phyloP scores from a whole-genome alignment of 2,888 invertebrate species.

The Zelleria hepariella region DNA sequence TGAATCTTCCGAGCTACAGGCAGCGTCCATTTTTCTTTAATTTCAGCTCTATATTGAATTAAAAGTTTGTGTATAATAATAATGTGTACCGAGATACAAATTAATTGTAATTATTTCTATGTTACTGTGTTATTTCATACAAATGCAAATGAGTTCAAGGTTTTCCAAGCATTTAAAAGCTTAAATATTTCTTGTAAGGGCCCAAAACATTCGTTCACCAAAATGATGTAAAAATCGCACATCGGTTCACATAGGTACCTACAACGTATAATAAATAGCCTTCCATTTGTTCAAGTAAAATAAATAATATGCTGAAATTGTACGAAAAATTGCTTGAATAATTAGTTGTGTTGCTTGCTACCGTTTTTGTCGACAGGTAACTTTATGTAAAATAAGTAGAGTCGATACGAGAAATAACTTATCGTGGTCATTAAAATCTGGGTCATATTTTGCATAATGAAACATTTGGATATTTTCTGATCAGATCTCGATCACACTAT shows the following conservation, averaged over 20 bases:
- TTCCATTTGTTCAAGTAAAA: slow-evolving; percentile 51
- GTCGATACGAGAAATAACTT: not conserved
- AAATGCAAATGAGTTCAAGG: too few relatives aligned
- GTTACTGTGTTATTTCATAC: too few relatives aligned
- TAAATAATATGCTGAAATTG: slow-evolving; percentile 56
- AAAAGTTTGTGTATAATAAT: slow-evolving; percentile 66
- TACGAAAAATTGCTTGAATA: slow-evolving; percentile 33
- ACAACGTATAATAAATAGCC: slow-evolving; percentile 25
- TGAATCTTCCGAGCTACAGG: slow-evolving; percentile 44
- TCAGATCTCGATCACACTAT: too few relatives aligned
- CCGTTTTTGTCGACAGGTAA: not conserved
- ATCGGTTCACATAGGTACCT: not conserved
- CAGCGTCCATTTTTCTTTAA: slow-evolving; percentile 49
- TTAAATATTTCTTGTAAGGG: too few relatives aligned
- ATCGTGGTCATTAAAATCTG: not conserved
- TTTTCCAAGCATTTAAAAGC: too few relatives aligned
- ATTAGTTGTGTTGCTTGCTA: slow-evolving; percentile 6
- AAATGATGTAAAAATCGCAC: not conserved
- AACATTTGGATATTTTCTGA: not conserved
- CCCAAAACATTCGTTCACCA: not conserved
- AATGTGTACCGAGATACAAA: slow-evolving; percentile 61
- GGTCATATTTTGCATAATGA: not conserved
- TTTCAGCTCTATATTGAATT: slow-evolving; percentile 46
- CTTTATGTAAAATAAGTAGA: not conserved
- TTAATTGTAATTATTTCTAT: slow-evolving; percentile 33